Evolutionary conservation across 2,797 vertebrate genomes (phyloP).

Genomic region (Psittacula derbiana): DNA sequence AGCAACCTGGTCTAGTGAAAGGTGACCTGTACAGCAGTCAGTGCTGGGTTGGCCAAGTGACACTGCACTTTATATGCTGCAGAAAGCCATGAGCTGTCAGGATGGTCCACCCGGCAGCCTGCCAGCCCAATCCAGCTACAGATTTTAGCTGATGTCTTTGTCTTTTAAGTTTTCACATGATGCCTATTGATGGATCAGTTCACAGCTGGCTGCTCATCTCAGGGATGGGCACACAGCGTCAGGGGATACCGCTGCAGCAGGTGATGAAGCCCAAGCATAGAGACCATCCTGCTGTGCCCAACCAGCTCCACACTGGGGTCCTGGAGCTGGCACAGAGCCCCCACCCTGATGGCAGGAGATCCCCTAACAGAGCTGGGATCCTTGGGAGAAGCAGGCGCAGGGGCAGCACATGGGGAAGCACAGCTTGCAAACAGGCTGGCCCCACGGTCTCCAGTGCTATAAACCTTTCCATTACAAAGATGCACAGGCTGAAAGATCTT

Average conservation of each 20-base stretch:
- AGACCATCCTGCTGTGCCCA: neutral
- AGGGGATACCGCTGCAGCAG: neutral
- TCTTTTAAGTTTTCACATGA: neutral
- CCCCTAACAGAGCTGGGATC: neutral
- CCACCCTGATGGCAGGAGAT: neutral
- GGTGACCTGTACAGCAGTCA: neutral
- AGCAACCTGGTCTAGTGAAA: neutral
- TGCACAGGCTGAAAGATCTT: neutral
- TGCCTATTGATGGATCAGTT: neutral
- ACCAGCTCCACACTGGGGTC: neutral
- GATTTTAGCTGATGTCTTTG: neutral
- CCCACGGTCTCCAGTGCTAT: neutral
- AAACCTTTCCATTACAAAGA: neutral
- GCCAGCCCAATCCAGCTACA: neutral
- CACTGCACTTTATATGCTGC: fast-evolving
- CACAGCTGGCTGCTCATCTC: neutral
- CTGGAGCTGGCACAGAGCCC: neutral
- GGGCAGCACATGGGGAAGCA: neutral
- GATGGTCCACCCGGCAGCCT: neutral
- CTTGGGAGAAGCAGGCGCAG: neutral
- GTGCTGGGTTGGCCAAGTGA: neutral
- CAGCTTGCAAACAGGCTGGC: neutral
- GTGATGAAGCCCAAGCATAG: neutral
- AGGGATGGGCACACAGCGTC: neutral
- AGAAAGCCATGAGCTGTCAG: neutral